Evolutionary conservation across 1,140 invertebrate species (phyloP), one percentile per base, ranked within the genome.

Genomic region (Globodera ellingtonae): DNA sequence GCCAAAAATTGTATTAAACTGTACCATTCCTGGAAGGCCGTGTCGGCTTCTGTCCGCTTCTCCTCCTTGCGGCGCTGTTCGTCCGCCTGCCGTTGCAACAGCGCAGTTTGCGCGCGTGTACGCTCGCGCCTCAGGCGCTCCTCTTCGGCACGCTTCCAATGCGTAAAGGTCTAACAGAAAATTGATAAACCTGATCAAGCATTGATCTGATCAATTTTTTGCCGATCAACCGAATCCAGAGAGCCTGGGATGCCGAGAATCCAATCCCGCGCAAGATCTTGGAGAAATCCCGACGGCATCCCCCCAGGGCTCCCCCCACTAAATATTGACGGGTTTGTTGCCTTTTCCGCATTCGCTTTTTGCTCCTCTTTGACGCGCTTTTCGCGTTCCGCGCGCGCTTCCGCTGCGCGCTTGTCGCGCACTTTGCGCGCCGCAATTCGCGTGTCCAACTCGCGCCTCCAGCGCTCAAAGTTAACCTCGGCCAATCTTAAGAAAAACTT

Each of bases 391-490:
- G 56, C 56, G 15, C 0, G 56, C 56, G 56, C 18, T 18, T 59
- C 56, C 15, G 56, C 15, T 15, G 13, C 56, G 10, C 56, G 35
- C 18, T 59, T 15, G 35, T 74, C 72, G 18, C 46, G 4, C 47
- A 15, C 18, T 65, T 74, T 74, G 35, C 65, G 56, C 46, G 24
- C 47, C 44, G 18, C 50, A 1, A 74, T 62, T 62, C 72, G 72
- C 65, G 6, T 74, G 46, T 74, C 72, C 46, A 74, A 74, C 65
- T 74, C 72, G 35, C 52, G 46, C 48, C 52, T 74, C 72, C 72
- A 74, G 46, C 72, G 72, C 35, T 44, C 47, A 74, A 74, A 74
- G 18, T 74, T 74, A 18, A 62, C 52, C 7, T 56, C 72, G 6
- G 72, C 13, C 56, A 59, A 15, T 8, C 56, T 59, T 59, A 59